Evolutionary conservation across 1,140 invertebrate species (phyloP).

Genomic region (Dreissena rostriformis): DNA sequence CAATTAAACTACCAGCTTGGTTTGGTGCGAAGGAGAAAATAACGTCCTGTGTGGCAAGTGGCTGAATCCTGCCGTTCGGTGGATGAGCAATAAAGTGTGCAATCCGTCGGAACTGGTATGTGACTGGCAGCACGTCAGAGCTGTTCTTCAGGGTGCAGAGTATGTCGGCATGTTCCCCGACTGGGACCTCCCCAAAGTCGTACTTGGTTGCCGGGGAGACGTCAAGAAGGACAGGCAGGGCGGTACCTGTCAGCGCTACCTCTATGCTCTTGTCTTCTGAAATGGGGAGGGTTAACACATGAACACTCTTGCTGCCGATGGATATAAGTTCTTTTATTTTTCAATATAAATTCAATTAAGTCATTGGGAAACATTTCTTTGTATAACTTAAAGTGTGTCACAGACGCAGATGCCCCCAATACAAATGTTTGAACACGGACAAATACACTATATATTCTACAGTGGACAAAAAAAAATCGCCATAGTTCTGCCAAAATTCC

Average conservation of each 20-base stretch:
- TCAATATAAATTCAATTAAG: too few relatives aligned
- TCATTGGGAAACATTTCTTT: too few relatives aligned
- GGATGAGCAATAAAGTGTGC: slow-evolving; percentile 79
- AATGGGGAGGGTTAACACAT: not conserved
- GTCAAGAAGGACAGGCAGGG: slow-evolving; percentile 77
- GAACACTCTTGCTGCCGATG: too few relatives aligned
- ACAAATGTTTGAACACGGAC: too few relatives aligned
- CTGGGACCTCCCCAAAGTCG: slow-evolving; percentile 79
- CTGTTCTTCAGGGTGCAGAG: slow-evolving; percentile 77
- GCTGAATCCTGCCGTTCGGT: slow-evolving; percentile 75
- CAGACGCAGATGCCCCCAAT: too few relatives aligned
- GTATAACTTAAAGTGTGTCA: too few relatives aligned
- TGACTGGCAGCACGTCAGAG: slow-evolving; percentile 73
- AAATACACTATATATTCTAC: too few relatives aligned
- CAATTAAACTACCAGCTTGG: slow-evolving; percentile 78
- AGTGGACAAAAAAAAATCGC: too few relatives aligned
- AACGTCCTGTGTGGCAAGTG: slow-evolving; percentile 76
- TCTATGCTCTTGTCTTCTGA: slow-evolving; percentile 63
- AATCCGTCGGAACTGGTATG: slow-evolving; percentile 77
- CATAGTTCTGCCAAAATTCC: too few relatives aligned
- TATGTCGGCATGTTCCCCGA: slow-evolving; percentile 77
- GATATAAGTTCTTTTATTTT: too few relatives aligned
- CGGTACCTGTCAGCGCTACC: slow-evolving; percentile 80
- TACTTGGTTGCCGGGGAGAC: slow-evolving; percentile 73
- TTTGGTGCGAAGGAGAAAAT: slow-evolving; percentile 80